phyloP scores from a whole-genome alignment of 2,797 vertebrate genomes.

The Aldrovandia affinis region DNA sequence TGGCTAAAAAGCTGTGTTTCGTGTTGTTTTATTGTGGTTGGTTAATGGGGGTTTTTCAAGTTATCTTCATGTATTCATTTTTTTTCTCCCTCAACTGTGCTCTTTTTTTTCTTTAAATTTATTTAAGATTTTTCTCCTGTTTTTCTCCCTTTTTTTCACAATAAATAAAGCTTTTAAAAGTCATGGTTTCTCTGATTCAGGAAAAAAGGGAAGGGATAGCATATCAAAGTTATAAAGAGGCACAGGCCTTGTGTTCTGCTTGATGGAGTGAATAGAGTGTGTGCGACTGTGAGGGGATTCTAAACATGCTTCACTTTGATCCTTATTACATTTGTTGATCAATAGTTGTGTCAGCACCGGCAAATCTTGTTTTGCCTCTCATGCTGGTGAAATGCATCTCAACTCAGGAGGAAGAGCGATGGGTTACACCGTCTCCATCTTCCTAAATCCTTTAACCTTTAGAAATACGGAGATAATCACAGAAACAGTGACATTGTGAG shows the following conservation, averaged over 20 bases:
- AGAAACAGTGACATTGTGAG: slow-evolving; percentile 25
- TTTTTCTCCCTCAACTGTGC: too few species aligned
- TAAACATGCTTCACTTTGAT: slow-evolving; percentile 38
- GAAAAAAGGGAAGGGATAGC: neutral
- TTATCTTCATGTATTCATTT: neutral
- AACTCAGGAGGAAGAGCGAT: slow-evolving; percentile 23
- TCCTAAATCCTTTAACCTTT: slow-evolving; percentile 31
- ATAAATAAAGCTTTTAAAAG: neutral
- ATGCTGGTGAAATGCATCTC: slow-evolving; percentile 27
- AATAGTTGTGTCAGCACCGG: slow-evolving; percentile 39
- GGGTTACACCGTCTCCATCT: slow-evolving; percentile 25
- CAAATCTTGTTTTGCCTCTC: slow-evolving; percentile 28
- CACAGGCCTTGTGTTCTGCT: neutral
- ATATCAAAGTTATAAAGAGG: neutral
- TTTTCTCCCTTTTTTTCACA: neutral
- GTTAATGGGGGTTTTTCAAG: neutral
- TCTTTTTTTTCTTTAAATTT: too few species aligned
- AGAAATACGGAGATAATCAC: slow-evolving; percentile 24
- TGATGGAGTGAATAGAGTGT: neutral
- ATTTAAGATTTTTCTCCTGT: too few species aligned
- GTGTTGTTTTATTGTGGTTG: neutral
- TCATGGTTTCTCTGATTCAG: neutral
- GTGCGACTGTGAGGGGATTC: slow-evolving; percentile 24
- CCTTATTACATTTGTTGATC: slow-evolving; percentile 42
- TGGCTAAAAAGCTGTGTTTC: neutral